Base-by-base conservation (phyloP, 2,797 vertebrate genomes). In the Chiloscyllium punctatum region DNA sequence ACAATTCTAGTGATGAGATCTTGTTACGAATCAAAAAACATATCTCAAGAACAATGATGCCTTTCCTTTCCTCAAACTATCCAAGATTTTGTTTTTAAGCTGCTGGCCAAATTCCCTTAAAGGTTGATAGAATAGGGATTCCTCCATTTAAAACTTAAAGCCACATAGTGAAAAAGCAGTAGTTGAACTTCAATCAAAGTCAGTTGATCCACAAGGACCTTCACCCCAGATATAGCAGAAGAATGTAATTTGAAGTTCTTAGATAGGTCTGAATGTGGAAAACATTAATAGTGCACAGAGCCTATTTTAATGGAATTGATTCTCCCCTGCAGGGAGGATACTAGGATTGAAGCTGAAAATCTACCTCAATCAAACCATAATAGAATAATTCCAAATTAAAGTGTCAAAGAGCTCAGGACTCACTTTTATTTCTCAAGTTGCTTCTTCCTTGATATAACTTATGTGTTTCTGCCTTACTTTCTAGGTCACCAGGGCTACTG, bases 361-460 rank as follows among this genome's bases (percentile, higher is more conserved):
- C 62, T 68, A 6, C 66, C n/a, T 92, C 18, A 92, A 68, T 13
- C 21, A 8, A 3, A 27, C 21, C n/a, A 42, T 62, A 69, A 69
- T 25, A 42, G 68, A 92, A 42, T 27, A 2, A 23, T 92, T 69
- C n/a, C 25, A 92, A 92, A 92, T 68, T 9, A 68, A 23, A 37
- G 0, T 4, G 9, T 25, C 18, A 42, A n/a, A 53, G 4, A 8
- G 25, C 23, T 95, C 94, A 25, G 53, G 96, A 97, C 98, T 98
- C 96, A 99, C 99, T 99, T 97, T 99, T 99, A 96, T 98, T 98
- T 96, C 98, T 97, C 21, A 98, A 98, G 88, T 97, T 98, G 3
- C 96, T 96, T 96, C 96, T 98, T 4, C 97, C 96, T 77, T 96
- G 97, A 0, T 96, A 96, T 42, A 96, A 96, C 37, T 97, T 98